Evolutionary conservation across 1,140 invertebrate genomes (phyloP).

Genomic region (Sinonovacula constricta): DNA sequence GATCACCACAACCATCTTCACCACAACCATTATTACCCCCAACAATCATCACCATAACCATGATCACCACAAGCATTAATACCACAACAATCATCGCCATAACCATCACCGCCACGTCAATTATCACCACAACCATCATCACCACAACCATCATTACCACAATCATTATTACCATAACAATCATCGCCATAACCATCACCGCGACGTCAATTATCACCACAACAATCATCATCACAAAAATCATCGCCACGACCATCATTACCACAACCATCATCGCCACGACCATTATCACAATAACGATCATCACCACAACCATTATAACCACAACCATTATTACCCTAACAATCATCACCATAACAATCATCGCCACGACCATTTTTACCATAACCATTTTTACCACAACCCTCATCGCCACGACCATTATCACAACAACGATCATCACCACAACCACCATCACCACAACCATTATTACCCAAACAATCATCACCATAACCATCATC

Average conservation of each 20-base stretch:
- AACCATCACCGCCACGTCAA: constrained; percentile 32
- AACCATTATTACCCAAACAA: background rate
- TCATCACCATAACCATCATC: background rate
- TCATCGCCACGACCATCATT: constrained; percentile 1
- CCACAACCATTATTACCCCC: too few relatives aligned
- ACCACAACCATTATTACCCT: constrained; percentile 5
- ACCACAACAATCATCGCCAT: too few relatives aligned
- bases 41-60: too few relatives aligned
- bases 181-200: constrained; percentile 21
- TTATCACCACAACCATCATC: too few relatives aligned
- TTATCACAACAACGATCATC: constrained; percentile 14
- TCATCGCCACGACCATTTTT: background rate
- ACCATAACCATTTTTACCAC: constrained; percentile 4
- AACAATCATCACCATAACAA: background rate
- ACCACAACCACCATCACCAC: constrained; percentile 15
- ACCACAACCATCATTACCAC: too few relatives aligned
- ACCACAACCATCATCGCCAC: constrained; percentile 28
- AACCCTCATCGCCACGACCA: background rate
- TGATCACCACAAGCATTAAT: too few relatives aligned
- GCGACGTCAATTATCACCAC: background rate
- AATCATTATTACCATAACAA: too few relatives aligned
- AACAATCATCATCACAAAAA: background rate
- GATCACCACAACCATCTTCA: too few relatives aligned
- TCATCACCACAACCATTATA: constrained; percentile 15
- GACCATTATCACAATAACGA: constrained; percentile 16